These are phyloP conservation scores for Holothuria scabra DNA, from an alignment of 53 echinoderm and acorn worm genomes.

Conservation along the genomic window DNA sequence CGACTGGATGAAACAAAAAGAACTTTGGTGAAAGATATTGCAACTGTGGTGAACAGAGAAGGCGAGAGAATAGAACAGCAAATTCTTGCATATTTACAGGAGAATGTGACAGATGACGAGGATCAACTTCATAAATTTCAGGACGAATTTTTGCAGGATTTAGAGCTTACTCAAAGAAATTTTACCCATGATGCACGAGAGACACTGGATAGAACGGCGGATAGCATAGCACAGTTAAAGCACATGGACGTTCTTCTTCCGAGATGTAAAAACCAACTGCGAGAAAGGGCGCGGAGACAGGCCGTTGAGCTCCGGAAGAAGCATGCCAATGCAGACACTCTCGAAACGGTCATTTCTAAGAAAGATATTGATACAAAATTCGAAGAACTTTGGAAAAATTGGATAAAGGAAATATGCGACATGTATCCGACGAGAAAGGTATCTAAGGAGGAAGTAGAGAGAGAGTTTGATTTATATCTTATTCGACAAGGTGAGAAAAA, in stretches of 20 bases:
- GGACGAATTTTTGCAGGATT: slow-evolving; percentile 19
- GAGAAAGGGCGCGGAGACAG: slow-evolving; percentile 10
- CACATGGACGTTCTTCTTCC: slow-evolving; percentile 34
- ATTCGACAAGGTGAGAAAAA: neutral
- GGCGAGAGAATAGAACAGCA: neutral
- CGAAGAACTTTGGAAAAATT: slow-evolving; percentile 11
- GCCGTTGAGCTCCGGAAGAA: slow-evolving; percentile 7
- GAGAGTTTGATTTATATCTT: slow-evolving; percentile 12
- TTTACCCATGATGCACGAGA: slow-evolving; percentile 30
- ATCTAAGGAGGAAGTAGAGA: neutral
- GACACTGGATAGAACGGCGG: neutral
- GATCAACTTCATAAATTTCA: slow-evolving; percentile 21
- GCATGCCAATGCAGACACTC: neutral
- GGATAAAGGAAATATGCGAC: slow-evolving; percentile 7
- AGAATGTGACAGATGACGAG: neutral
- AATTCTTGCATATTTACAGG: neutral
- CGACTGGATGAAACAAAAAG: neutral
- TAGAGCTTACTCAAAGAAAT: slow-evolving; percentile 7
- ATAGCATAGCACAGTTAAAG: slow-evolving; percentile 4
- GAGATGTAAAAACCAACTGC: slow-evolving; percentile 21
- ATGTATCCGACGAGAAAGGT: neutral
- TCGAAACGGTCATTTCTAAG: neutral
- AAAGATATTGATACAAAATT: slow-evolving; percentile 7
- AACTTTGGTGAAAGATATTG: neutral
- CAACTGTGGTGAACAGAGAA: neutral